A percentile compares a stretch with the other conserved stretches of the same genome.
phyloP scores from a whole-genome alignment of 1,140 invertebrate species.

The Penaeus vannamei region DNA sequence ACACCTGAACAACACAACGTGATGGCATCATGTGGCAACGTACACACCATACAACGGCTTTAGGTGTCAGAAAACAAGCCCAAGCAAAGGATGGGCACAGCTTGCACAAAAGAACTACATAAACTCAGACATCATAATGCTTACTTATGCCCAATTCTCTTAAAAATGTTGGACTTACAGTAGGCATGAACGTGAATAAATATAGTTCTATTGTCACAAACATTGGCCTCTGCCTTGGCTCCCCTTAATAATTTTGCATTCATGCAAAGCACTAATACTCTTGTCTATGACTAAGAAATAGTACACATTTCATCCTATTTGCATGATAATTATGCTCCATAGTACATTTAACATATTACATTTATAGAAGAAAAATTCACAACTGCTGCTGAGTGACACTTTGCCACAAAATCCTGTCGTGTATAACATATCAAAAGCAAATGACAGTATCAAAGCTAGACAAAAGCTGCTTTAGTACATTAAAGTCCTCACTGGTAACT shows the following conservation, averaged over 20 bases:
- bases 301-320: constrained; percentile 33
- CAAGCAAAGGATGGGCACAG: too few species aligned
- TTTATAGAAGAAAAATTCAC: constrained; percentile 35
- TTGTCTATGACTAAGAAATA: constrained; percentile 27
- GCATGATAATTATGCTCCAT: constrained; percentile 33
- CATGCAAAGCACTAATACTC: constrained; percentile 57
- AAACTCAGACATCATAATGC: too few species aligned
- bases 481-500: constrained; percentile 61
- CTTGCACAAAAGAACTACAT: too few species aligned
- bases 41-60: constrained; percentile 60
- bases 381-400: constrained; percentile 42
- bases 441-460: constrained; percentile 51
- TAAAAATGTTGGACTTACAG: too few species aligned
- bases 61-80: neutral
- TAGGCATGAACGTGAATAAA: neutral
- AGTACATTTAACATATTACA: constrained; percentile 36
- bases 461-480: constrained; percentile 61
- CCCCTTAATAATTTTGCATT: constrained; percentile 27
- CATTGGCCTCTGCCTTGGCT: constrained; percentile 13
- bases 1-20: constrained; percentile 77
- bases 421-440: constrained; percentile 48
- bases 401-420: constrained; percentile 52
- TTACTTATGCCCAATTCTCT: too few species aligned
- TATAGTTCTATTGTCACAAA: constrained; percentile 20
- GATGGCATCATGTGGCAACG: constrained; percentile 64